Evolutionary conservation across 2,888 invertebrate genomes (phyloP), one percentile per base, ranked within the genome.

Genomic region (Cepaea hortensis): DNA sequence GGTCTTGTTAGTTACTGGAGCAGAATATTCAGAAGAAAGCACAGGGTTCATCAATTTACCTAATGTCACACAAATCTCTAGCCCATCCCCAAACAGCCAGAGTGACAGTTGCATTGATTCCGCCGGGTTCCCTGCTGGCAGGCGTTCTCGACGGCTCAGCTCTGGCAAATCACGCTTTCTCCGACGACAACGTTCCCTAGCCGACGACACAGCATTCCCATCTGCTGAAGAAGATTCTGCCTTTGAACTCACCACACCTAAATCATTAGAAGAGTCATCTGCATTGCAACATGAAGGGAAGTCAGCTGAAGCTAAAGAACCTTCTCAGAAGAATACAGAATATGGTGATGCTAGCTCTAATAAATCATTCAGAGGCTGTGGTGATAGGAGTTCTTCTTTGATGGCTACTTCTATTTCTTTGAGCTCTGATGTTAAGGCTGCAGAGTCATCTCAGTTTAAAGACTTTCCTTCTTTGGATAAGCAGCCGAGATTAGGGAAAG

Each of bases 91-190:
- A 61, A 75, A 81, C 73, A 77, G 61, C n/a, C 77, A 85, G 55
- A 77, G 68, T 79, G 85, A 85, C 70, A 79, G 79, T 55, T 50
- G 77, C 20, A 72, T 85, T 73, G 80, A 84, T 55, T 15, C 77
- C 4, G 18, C 13, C n/a, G 82, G 48, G 0, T 79, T 79, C 46
- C 79, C 87, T 23, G 79, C 73, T 5, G 83, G 70, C 9, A 83
- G 62, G 55, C 83, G 87, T 7, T 75, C 84, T 13, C 77, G 83
- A 7, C 50, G 84, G n/a, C 80, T 87, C 65, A 87, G 87, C 55
- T 87, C 84, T 9, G 87, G 87, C 7, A 87, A 87, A 20, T 87
- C 87, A 13, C 73, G 87, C 6, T 87, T 84, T 84, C 80, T 87
- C 6, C 81, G 84, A 3, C 72, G 87, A 4, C 87, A 87, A 48